phyloP scores from a whole-genome alignment of 2,888 invertebrate species.

The Thera britannica region DNA sequence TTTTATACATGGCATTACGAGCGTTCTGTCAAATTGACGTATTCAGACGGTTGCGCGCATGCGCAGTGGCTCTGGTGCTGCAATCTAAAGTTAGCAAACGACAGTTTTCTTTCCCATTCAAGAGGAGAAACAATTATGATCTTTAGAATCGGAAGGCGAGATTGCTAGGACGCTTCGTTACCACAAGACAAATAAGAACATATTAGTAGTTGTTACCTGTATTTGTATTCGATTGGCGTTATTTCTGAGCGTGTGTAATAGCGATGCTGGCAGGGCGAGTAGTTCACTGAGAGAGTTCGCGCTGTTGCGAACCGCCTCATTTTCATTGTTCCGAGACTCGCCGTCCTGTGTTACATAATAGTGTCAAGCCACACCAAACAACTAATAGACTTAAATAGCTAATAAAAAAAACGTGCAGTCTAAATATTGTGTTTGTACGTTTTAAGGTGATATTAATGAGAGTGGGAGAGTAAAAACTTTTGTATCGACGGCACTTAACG shows the following conservation, averaged over 20 bases:
- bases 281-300: conserved; percentile 91
- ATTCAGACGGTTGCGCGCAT: no score
- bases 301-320: conserved; percentile 90
- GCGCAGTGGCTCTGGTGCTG: no score
- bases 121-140: no score
- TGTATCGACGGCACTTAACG: no score
- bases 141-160: not conserved
- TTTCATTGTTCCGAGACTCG: conserved; percentile 50
- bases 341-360: conserved; percentile 49
- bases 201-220: conserved; percentile 55
- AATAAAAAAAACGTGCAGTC: not conserved
- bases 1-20: no score
- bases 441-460: no score
- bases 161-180: no score
- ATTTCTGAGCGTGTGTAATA: conserved; percentile 70
- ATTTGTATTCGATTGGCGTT: conserved; percentile 68
- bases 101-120: no score
- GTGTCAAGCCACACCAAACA: conserved; percentile 21
- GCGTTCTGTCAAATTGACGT: no score
- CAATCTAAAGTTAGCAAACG: no score
- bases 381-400: not conserved
- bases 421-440: not conserved
- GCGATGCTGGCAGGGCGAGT: conserved; percentile 82
- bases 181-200: not conserved
- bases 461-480: no score